Evolutionary conservation across 2,113 vertebrate genomes (phyloP), one percentile per base, ranked within the genome.

Genomic region (Oceanites oceanicus): DNA sequence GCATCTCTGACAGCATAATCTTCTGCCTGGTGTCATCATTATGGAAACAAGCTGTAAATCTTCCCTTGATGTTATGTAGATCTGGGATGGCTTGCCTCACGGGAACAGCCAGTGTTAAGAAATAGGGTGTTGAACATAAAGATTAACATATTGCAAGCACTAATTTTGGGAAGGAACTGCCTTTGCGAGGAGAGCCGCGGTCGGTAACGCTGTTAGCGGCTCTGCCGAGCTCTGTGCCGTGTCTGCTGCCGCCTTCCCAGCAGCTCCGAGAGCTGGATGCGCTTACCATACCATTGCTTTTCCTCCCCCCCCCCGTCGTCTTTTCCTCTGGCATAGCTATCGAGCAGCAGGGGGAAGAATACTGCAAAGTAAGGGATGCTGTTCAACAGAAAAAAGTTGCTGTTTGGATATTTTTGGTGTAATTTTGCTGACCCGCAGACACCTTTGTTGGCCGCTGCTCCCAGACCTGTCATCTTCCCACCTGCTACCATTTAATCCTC

Each of bases 401-500:
- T 53, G 29, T 70, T 86, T 7, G 89, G 92, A 1, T 75, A 21
- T 91, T 95, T 74, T 10, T 4, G 1, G 56, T 15, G 9, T 34
- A 1, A 8, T 65, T 52, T 83, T 13, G 87, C 92, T 96, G 96
- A 92, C 86, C 92, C 29, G 16, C 92, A 42, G 90, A 56, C 87
- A 34, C 27, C 32, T 94, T 36, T 49, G 74, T 18, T 67, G 92
- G 85, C 72, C 18, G 40, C 52, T 34, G 88, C 66, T 89, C 82
- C 96, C 73, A 13, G 88, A n/a, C 67, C 96, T 68, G 92, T 62
- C 96, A 61, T 21, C 71, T 81, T 90, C 91, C 91, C 97, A 97
- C 97, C 97, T 94, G 98, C 97, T 89, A 70, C 95, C 49, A 14
- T 94, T 90, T 95, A 61, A 84, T 93, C 86, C 78, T 77, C 90